Conservation (phyloP, 2,888 invertebrate species). For the Calliopum simillimum region DNA sequence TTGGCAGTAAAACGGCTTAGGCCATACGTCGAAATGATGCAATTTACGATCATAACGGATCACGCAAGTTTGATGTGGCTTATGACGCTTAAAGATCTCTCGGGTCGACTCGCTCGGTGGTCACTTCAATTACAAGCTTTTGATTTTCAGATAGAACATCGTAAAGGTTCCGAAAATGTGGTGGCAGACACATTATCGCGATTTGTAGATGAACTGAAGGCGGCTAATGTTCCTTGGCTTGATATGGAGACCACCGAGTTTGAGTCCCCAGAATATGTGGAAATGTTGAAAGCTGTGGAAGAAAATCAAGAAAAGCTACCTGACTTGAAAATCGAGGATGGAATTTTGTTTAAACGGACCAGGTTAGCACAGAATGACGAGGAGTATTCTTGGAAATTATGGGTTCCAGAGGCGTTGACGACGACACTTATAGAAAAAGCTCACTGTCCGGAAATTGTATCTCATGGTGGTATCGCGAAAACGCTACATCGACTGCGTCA, state of each 20-base stretch:
- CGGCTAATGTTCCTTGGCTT: not conserved
- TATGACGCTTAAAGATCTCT: conserved; percentile 45
- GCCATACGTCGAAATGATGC: too few relatives aligned
- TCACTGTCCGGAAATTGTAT: too few relatives aligned
- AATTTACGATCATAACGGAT: too few relatives aligned
- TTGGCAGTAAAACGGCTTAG: too few relatives aligned
- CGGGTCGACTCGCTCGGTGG: conserved; percentile 36
- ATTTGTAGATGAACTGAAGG: not conserved
- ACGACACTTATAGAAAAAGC: too few relatives aligned
- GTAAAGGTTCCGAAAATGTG: conserved; percentile 46
- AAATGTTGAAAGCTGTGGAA: too few relatives aligned
- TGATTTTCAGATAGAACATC: conserved; percentile 44
- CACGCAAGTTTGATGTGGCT: conserved; percentile 20
- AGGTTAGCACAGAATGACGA: conserved; percentile 9
- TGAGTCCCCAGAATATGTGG: too few relatives aligned
- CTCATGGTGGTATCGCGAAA: too few relatives aligned
- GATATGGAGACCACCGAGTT: too few relatives aligned
- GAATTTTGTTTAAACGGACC: not conserved
- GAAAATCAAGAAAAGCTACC: conserved; percentile 29
- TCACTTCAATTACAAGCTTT: too few relatives aligned
- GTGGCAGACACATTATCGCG: conserved; percentile 36
- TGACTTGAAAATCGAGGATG: conserved; percentile 40
- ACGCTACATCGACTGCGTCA: too few relatives aligned
- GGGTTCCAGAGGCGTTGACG: conserved; percentile 23
- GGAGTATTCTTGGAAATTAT: conserved; percentile 21